phyloP scores from a whole-genome alignment of 1,140 invertebrate species.

The Anastatus disparis region DNA sequence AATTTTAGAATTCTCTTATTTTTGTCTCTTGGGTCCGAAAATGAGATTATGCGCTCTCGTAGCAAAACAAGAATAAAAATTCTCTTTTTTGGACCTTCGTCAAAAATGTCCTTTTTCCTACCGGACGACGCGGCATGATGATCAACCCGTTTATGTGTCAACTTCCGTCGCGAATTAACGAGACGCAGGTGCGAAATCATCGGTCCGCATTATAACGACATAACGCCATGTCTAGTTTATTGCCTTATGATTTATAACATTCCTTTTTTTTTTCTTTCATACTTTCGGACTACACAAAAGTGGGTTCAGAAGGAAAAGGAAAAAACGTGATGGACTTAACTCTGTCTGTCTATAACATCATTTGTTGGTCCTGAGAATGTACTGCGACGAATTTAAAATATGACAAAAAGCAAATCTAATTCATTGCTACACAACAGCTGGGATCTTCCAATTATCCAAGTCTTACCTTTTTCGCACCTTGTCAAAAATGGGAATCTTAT shows the following conservation, averaged over 20 bases:
- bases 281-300: no score
- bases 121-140: constrained; percentile 26
- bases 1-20: constrained; percentile 17
- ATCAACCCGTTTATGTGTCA: constrained; percentile 28
- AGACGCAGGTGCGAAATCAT: constrained; percentile 34
- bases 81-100: constrained; percentile 32
- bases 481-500: not conserved
- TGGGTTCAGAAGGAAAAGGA: no score
- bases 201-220: constrained; percentile 22
- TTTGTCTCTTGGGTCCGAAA: not conserved
- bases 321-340: no score
- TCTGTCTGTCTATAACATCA: no score
- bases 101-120: constrained; percentile 38
- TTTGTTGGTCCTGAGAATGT: no score
- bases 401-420: constrained; percentile 39
- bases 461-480: constrained; percentile 44
- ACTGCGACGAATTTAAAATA: no score
- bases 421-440: constrained; percentile 51
- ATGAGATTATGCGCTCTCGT: constrained; percentile 13
- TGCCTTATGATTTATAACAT: constrained; percentile 18
- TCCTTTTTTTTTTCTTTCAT: not conserved
- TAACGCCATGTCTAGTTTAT: constrained; percentile 14
- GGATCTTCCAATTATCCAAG: constrained; percentile 52
- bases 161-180: constrained; percentile 37
- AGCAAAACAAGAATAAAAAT: not conserved